Percentiles rank a stretch among this genome's conserved stretches.
Conservation (phyloP, 2,113 vertebrate genomes). For the Engystomops pustulosus region DNA sequence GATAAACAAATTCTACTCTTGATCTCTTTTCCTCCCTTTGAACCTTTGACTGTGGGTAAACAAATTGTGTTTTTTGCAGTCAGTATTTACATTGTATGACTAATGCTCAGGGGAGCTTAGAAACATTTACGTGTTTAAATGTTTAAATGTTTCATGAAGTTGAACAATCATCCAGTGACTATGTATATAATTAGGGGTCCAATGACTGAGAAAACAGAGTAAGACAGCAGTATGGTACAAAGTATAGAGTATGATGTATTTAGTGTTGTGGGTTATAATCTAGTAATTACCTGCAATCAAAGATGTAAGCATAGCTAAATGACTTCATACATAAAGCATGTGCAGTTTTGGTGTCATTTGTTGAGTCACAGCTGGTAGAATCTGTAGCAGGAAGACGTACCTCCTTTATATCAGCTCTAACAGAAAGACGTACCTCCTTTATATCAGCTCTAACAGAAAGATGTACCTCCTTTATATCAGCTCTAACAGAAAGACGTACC, state of each 20-base stretch:
- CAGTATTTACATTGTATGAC: constrained; percentile 24
- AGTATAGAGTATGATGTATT: background rate
- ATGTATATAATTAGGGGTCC: background rate
- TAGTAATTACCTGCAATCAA: background rate
- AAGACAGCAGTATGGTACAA: background rate
- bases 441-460: too few species aligned
- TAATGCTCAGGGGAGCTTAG: background rate
- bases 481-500: too few species aligned
- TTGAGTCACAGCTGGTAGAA: too few species aligned
- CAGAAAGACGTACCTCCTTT: too few species aligned
- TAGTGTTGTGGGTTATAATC: background rate
- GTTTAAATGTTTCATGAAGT: background rate
- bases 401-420: too few species aligned
- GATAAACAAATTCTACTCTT: constrained; percentile 42
- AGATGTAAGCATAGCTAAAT: background rate
- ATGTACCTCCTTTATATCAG: too few species aligned
- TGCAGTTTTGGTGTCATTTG: too few species aligned
- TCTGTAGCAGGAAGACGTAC: too few species aligned
- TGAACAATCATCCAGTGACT: background rate
- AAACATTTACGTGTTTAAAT: too few species aligned
- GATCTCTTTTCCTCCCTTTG: constrained; percentile 4
- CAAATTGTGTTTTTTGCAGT: background rate
- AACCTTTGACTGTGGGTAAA: constrained; percentile 8
- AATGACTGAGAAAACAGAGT: background rate
- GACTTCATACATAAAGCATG: too few species aligned